These are phyloP conservation scores for Embidobia sp. DNA, from an alignment of 2,888 invertebrate species.

Conservation along the genomic window DNA sequence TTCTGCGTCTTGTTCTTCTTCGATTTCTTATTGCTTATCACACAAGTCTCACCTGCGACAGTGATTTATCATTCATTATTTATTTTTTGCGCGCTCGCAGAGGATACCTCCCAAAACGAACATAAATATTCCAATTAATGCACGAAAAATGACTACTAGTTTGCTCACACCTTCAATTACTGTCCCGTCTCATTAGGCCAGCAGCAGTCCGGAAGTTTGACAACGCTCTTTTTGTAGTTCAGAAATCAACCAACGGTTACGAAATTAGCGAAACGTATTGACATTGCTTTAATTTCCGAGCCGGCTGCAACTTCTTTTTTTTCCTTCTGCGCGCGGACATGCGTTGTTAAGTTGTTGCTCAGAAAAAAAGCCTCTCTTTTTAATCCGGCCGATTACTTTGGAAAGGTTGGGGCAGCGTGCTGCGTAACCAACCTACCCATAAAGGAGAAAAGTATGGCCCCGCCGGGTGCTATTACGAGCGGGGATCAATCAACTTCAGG, in stretches of 20 bases:
- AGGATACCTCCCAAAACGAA: constrained; percentile 31
- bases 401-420: constrained; percentile 47
- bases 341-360: too few relatives aligned
- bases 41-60: constrained; percentile 24
- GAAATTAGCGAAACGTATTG: constrained; percentile 20
- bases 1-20: constrained; percentile 15
- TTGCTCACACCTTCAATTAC: constrained; percentile 45
- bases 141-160: constrained; percentile 35
- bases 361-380: too few relatives aligned
- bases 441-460: constrained; percentile 51
- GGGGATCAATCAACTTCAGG: constrained; percentile 48
- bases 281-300: constrained; percentile 20
- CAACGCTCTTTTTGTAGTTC: neutral
- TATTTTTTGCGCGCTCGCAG: constrained; percentile 35
- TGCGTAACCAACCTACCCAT: constrained; percentile 58
- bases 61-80: constrained; percentile 53
- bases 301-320: neutral
- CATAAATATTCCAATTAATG: constrained; percentile 52
- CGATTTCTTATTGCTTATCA: constrained; percentile 14
- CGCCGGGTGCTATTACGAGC: constrained; percentile 56
- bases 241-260: constrained; percentile 4
- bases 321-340: too few relatives aligned
- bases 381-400: constrained; percentile 12
- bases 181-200: constrained; percentile 42
- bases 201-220: too few relatives aligned